Evolutionary conservation across 2,888 invertebrate species (phyloP), one percentile per base, ranked within the genome.

Genomic region (Meganola albula): DNA sequence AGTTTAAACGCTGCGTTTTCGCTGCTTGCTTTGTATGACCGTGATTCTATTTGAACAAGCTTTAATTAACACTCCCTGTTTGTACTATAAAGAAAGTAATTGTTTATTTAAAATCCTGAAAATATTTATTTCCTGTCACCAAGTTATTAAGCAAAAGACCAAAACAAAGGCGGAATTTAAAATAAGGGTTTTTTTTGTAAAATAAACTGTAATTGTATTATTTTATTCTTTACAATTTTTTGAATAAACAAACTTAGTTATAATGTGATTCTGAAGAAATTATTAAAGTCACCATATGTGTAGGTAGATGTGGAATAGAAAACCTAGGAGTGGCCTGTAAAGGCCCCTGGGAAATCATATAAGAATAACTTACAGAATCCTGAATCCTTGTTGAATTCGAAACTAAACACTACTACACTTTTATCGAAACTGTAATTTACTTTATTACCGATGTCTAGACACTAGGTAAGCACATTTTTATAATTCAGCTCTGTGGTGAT

Each of bases 341-440:
- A 35, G 51, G 44, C 71, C 63, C 71, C 21, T 31, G 73, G 73
- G 74, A 74, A 74, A 75, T 74, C 71, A 71, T 48, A 45, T 44
- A 47, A 53, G 50, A 54, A 62, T 62, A 58, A 57, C 34, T 32
- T 13, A 56, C 55, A 56, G 56, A 65, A 53, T 63, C 53, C 42
- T 47, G 33, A 43, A 43, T 37, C 28, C 35, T 24, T 20, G 34
- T 36, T 14, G 22, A 23, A 31, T 43, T 31, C 24, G 31, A 34
- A 39, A 35, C 33, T 39, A 23, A 41, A 28, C 25, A 8, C 8
- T 27, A 20, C 8, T 24, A 18, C 12, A 37, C 29, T 27, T 27
- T 35, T 45, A 41, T 34, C 24, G 10, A 28, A 34, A 24, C 32
- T 25, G 25, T 27, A 34, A 32, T 14, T n/a, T 22, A 18, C 13